Evolutionary conservation across 2,888 invertebrate genomes (phyloP).

Genomic region (Tiliacea aurago): DNA sequence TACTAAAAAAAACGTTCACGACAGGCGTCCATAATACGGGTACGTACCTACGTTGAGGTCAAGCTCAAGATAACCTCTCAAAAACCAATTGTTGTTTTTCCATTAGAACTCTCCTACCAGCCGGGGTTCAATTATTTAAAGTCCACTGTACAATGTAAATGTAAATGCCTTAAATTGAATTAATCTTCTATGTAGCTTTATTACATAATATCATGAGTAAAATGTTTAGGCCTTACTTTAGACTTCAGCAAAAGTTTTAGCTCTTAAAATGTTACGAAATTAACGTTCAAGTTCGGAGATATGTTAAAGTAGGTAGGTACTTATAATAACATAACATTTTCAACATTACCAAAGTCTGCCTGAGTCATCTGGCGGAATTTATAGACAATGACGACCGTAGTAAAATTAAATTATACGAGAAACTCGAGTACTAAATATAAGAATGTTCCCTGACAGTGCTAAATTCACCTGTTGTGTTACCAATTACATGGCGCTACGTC

Average conservation of each 20-base stretch:
- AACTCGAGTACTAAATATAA: neutral
- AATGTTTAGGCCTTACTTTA: neutral
- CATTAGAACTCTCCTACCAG: neutral
- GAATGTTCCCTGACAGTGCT: slow-evolving; percentile 1
- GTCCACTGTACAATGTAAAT: neutral
- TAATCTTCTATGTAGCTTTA: neutral
- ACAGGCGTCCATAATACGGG: neutral
- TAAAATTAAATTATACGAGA: slow-evolving; percentile 25
- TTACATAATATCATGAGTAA: slow-evolving; percentile 6
- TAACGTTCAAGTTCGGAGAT: neutral
- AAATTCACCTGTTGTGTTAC: slow-evolving; percentile 12
- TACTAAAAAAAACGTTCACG: slow-evolving; percentile 9
- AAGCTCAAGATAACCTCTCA: slow-evolving; percentile 25
- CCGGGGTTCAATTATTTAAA: slow-evolving; percentile 5
- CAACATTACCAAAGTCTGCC: slow-evolving; percentile 22
- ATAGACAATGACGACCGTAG: slow-evolving; percentile 4
- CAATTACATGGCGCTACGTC: slow-evolving; percentile 18
- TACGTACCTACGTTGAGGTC: slow-evolving; percentile 14
- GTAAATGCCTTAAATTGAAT: slow-evolving; percentile 10
- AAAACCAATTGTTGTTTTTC: slow-evolving; percentile 25
- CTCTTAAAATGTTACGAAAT: slow-evolving; percentile 3
- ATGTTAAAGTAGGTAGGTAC: neutral
- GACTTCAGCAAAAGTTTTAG: slow-evolving; percentile 28
- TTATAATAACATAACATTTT: slow-evolving; percentile 3
- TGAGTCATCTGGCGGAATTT: slow-evolving; percentile 22